Evolutionary conservation across 2,888 invertebrate species (phyloP).

Genomic region (Xestia ashworthii): DNA sequence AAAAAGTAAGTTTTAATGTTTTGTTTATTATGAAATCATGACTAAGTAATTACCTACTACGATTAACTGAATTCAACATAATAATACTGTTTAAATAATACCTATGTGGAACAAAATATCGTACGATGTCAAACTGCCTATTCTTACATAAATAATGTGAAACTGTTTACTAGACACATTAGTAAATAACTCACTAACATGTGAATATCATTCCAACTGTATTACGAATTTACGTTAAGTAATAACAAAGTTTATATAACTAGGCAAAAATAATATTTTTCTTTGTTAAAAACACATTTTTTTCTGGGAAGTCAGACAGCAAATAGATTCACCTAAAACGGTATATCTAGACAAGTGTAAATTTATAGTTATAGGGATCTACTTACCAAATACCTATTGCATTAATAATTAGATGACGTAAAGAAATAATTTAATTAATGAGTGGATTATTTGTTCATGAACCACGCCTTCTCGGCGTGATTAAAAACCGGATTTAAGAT

Average conservation of each 20-base stretch:
- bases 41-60: conserved; percentile 11
- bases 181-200: neutral
- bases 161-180: conserved; percentile 28
- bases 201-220: neutral
- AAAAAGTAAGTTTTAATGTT: neutral
- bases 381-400: neutral
- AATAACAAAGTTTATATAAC: neutral
- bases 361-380: neutral
- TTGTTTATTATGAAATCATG: conserved; percentile 13
- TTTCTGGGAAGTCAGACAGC: conserved; percentile 7
- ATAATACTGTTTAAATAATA: neutral
- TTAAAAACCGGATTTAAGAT: conserved; percentile 19
- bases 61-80: neutral
- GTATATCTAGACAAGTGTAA: conserved; percentile 1
- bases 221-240: conserved; percentile 11
- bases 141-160: neutral
- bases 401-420: neutral
- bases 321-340: neutral
- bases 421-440: neutral
- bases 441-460: conserved; percentile 2
- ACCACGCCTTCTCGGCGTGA: neutral
- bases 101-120: neutral
- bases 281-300: conserved; percentile 5
- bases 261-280: conserved; percentile 6
- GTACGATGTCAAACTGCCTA: conserved; percentile 19